Conservation (phyloP, 2,113 vertebrate species). For the Coptodon rendalli region DNA sequence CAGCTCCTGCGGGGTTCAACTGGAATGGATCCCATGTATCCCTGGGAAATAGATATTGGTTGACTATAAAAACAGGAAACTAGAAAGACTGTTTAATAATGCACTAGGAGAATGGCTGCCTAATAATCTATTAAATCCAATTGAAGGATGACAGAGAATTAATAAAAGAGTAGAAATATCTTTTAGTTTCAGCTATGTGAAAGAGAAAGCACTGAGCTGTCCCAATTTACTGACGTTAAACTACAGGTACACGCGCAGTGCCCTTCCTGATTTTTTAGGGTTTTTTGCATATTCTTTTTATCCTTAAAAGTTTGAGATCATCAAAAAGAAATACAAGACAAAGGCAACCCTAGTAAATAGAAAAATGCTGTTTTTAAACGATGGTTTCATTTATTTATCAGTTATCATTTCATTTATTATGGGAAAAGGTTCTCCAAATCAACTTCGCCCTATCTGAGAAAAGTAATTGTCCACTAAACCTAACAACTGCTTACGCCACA, state of each 20-base stretch:
- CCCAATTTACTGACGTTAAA: neutral
- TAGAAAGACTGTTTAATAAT: neutral
- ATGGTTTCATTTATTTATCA: neutral
- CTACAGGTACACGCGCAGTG: neutral
- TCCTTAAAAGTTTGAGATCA: neutral
- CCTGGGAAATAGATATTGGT: conserved; percentile 23
- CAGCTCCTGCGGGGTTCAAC: conserved; percentile 68
- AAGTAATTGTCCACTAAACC: neutral
- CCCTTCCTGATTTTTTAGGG: neutral
- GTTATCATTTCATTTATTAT: neutral
- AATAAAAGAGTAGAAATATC: neutral
- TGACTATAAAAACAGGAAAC: neutral
- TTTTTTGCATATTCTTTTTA: neutral
- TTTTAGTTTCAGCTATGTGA: neutral
- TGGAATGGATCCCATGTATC: conserved; percentile 79
- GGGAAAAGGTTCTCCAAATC: neutral
- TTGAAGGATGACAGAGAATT: neutral
- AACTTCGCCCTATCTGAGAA: neutral
- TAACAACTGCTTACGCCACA: neutral
- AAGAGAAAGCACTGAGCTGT: neutral
- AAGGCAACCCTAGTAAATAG: neutral
- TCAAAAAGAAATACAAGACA: neutral
- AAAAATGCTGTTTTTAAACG: neutral
- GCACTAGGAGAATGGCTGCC: neutral
- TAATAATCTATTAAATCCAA: neutral